These are phyloP conservation scores for crab-eating macaque (Macaca fascicularis) DNA, from an alignment of 2,113 vertebrate species.

Conservation along the genomic window DNA sequence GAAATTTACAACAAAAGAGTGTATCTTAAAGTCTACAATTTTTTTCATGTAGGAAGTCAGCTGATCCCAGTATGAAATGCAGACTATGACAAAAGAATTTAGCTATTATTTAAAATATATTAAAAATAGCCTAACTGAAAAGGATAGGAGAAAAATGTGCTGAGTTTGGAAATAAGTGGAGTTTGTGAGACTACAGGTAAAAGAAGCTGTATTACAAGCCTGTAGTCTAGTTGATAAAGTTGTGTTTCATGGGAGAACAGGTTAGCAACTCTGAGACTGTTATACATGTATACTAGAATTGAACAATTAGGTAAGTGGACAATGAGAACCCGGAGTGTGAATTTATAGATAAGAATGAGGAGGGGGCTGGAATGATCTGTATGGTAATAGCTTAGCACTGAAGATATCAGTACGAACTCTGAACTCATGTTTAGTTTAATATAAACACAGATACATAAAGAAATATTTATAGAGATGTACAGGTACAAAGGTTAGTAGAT, in stretches of 20 bases:
- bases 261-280: neutral
- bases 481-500: neutral
- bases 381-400: neutral
- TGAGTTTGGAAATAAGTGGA: neutral
- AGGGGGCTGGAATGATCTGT: neutral
- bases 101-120: neutral
- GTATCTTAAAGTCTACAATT: neutral
- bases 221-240: neutral
- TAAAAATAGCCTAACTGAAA: neutral
- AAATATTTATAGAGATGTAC: neutral
- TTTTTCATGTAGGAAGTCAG: neutral
- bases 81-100: neutral
- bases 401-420: neutral
- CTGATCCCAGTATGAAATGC: neutral
- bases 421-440: neutral
- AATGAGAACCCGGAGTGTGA: neutral
- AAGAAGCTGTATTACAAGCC: neutral
- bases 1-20: neutral
- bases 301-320: neutral
- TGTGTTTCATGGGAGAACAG: neutral
- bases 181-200: neutral
- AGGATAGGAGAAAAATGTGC: neutral
- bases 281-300: neutral
- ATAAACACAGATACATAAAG: neutral
- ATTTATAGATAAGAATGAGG: neutral